Evolutionary conservation across 2,797 vertebrate species (phyloP).

Genomic region (Harpagifer antarcticus): DNA sequence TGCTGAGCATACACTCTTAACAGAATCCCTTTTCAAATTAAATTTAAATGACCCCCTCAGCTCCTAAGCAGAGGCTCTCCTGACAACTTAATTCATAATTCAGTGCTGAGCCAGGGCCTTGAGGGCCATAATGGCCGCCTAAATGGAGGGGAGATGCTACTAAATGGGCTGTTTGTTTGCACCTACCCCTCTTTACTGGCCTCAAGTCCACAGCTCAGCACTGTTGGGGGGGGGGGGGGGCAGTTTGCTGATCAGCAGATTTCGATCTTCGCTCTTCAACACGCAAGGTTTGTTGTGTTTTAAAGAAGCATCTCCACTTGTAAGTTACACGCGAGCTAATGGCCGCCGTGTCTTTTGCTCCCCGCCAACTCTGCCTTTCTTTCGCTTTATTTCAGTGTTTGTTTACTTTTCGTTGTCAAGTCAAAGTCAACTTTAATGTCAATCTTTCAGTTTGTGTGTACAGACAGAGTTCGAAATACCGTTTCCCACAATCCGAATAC

Average conservation of each 20-base stretch:
- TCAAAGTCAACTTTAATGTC: no score
- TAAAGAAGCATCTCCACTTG: conserved; percentile 19
- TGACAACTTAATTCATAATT: conserved; percentile 88
- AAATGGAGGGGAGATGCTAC: conserved; percentile 81
- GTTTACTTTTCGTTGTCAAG: no score
- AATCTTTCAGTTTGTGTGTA: no score
- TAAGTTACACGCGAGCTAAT: conserved; percentile 9
- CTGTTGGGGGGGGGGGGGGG: conserved; percentile 58
- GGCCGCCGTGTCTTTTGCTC: no score
- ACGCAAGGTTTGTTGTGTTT: conserved; percentile 28
- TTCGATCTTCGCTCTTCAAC: conserved; percentile 46
- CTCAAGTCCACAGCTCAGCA: conserved; percentile 85
- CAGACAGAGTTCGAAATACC: no score
- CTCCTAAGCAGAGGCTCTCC: conserved; percentile 85
- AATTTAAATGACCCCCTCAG: conserved; percentile 86
- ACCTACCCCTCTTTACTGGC: conserved; percentile 84
- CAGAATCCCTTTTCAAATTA: conserved; percentile 90
- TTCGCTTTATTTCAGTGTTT: no score
- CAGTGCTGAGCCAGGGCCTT: conserved; percentile 85
- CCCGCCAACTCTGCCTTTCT: no score
- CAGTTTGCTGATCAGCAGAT: conserved; percentile 74
- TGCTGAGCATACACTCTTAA: conserved; percentile 85
- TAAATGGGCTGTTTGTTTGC: conserved; percentile 85
- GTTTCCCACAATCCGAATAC: no score
- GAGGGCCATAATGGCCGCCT: conserved; percentile 78